Base-by-base conservation (phyloP, 2,113 vertebrate species). In the Aldabrachelys gigantea region DNA sequence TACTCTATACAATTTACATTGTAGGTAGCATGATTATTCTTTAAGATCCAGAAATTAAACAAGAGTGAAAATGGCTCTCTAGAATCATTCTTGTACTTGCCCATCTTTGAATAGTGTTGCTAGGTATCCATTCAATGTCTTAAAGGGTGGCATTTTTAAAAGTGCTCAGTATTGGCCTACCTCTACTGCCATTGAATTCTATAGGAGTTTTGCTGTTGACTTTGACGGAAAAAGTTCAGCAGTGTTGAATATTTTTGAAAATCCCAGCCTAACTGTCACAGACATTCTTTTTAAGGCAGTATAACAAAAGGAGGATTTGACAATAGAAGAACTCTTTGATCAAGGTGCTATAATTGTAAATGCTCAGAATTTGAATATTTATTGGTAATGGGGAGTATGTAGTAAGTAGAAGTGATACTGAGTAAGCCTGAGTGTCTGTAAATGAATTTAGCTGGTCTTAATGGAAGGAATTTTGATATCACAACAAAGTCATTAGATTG, bases 401-500 rank as follows among this genome's bases (percentile, higher is more conserved):
- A 90, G 82, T 84, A 12, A 44, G 22, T 72, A 19, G 50, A n/a
- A 78, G n/a, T 89, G 47, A 17, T 44, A 62, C 50, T 17, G 80
- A 56, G 11, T 22, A 19, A 49, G 8, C 13, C 49, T 10, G 8
- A 57, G n/a, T 65, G 65, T 90, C 19, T 35, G 1, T 10, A 14
- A 2, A 31, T 89, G 17, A 84, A 91, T 93, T 78, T 87, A 82
- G 62, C 9, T 89, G 44, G 22, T 50, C 87, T 96, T 79, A 91
- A 87, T 29, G 91, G 90, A 76, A 57, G 25, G 29, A 84, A 57
- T 72, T 92, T 53, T 56, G 38, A 93, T 96, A 89, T 80, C 49
- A 88, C 83, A 90, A 85, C 75, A 31, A 31, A 41, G 89, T 80
- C 31, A 41, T 89, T 97, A 81, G 79, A 54, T 95, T 95, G 59